These are phyloP conservation scores for Nomada ferruginata DNA, from an alignment of 2,888 invertebrate genomes.

Conservation along the genomic window DNA sequence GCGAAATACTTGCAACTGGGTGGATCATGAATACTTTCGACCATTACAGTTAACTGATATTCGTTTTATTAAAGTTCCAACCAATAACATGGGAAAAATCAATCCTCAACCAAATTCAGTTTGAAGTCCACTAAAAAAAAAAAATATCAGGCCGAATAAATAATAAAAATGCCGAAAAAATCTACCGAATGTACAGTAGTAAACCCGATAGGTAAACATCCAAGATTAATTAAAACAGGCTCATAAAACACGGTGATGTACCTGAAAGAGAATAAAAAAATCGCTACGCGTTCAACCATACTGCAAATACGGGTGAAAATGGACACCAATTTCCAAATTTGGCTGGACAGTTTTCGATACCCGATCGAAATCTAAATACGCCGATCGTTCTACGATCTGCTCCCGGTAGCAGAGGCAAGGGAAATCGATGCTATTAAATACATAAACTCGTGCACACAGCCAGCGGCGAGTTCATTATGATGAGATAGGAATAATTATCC, in stretches of 20 bases:
- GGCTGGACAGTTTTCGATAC: constrained; percentile 19
- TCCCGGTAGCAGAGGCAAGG: constrained; percentile 10
- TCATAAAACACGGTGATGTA: constrained; percentile 7
- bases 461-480: constrained; percentile 43
- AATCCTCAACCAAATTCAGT: background rate
- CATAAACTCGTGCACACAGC: constrained; percentile 34
- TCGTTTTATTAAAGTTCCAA: background rate
- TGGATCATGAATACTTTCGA: background rate
- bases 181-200: background rate
- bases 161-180: background rate
- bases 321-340: constrained; percentile 5
- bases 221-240: constrained; percentile 14
- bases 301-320: constrained; percentile 43
- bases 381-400: constrained; percentile 16
- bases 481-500: constrained; percentile 64
- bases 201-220: background rate
- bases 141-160: background rate
- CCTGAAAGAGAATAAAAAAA: background rate
- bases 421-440: constrained; percentile 53
- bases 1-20: background rate
- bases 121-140: background rate
- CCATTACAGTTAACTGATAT: background rate
- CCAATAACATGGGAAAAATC: background rate
- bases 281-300: background rate
- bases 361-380: constrained; percentile 24